Evolutionary conservation across 2,113 vertebrate species (phyloP).

Genomic region (Pollimyrus isidori): DNA sequence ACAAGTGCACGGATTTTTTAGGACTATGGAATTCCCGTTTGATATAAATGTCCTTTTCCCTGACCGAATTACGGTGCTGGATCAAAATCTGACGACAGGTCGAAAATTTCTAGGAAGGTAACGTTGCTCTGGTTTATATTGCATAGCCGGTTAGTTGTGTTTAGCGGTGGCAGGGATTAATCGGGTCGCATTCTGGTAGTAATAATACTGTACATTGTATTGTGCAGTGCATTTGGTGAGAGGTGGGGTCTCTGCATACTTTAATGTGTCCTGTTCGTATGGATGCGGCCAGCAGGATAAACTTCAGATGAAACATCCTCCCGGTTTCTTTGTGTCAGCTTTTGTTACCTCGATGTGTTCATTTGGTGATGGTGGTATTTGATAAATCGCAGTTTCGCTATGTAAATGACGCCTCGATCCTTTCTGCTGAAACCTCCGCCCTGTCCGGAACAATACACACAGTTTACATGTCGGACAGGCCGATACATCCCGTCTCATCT

Average conservation of each 20-base stretch:
- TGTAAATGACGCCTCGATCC: background rate
- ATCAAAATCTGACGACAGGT: slow-evolving; percentile 49
- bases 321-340: background rate
- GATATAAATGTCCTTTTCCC: slow-evolving; percentile 56
- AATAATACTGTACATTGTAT: background rate
- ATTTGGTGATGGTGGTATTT: background rate
- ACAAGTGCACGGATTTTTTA: background rate
- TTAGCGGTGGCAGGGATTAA: background rate
- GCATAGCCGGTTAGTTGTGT: background rate
- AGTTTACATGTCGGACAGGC: background rate
- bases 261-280: background rate
- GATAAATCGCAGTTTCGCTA: background rate
- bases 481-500: background rate
- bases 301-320: background rate
- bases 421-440: background rate
- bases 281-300: background rate
- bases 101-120: slow-evolving; percentile 52
- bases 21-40: slow-evolving; percentile 57
- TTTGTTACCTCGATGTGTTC: background rate
- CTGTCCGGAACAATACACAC: background rate
- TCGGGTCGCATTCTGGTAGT: background rate
- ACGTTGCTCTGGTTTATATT: slow-evolving; percentile 14
- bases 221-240: background rate
- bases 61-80: slow-evolving; percentile 57
- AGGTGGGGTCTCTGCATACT: background rate